Conservation (phyloP, 2,113 vertebrate genomes). For the Stomatorhinus ivindoensis region DNA sequence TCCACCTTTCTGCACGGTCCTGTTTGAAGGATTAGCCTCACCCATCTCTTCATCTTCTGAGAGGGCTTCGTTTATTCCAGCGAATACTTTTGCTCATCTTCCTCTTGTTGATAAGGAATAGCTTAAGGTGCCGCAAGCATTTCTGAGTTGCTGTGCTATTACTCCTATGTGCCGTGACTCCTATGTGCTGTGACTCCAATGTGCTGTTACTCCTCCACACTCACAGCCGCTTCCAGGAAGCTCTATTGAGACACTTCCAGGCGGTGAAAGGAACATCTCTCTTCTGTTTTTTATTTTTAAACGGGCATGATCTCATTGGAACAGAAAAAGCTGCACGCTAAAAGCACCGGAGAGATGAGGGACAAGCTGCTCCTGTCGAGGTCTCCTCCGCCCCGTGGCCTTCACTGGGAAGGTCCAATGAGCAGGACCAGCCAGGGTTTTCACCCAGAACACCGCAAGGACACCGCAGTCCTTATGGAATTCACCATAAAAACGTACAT, state of each 20-base stretch:
- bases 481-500: background rate
- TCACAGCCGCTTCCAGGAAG: background rate
- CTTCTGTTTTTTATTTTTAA: background rate
- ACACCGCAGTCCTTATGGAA: background rate
- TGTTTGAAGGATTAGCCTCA: constrained; percentile 48
- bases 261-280: background rate
- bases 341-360: background rate
- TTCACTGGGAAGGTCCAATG: background rate
- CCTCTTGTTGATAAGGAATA: constrained; percentile 58
- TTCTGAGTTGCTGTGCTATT: background rate
- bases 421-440: background rate
- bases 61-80: constrained; percentile 55
- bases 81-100: constrained; percentile 56
- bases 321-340: background rate
- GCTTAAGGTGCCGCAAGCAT: constrained; percentile 51
- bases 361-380: background rate
- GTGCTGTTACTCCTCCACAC: background rate
- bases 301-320: constrained; percentile 19
- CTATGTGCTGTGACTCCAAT: background rate
- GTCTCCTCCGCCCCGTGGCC: background rate
- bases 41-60: constrained; percentile 52
- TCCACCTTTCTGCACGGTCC: constrained; percentile 33
- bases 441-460: background rate
- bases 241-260: background rate
- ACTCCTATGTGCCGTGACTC: background rate